phyloP scores from a whole-genome alignment of 2,888 invertebrate genomes.

The Plagodis pulveraria region DNA sequence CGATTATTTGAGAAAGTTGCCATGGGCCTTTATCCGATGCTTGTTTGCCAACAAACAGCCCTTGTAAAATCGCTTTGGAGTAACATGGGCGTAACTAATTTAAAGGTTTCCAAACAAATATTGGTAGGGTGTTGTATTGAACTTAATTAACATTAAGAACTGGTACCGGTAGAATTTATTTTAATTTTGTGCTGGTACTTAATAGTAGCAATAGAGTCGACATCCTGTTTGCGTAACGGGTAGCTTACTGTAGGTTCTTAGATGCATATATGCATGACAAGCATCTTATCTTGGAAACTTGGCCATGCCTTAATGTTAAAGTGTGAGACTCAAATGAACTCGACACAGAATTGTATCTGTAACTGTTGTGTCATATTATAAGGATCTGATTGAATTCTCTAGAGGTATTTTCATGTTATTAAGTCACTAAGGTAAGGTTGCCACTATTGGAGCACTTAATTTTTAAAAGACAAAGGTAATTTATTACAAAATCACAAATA shows the following conservation, averaged over 20 bases:
- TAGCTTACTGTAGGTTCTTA: slow-evolving; percentile 21
- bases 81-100: slow-evolving; percentile 22
- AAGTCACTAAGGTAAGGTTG: too few relatives aligned
- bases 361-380: too few relatives aligned
- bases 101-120: slow-evolving; percentile 27
- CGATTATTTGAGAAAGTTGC: slow-evolving; percentile 40
- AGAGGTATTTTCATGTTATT: too few relatives aligned
- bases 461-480: too few relatives aligned
- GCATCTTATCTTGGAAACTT: slow-evolving; percentile 23
- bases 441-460: too few relatives aligned
- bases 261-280: slow-evolving; percentile 35
- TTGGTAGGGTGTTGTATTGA: slow-evolving; percentile 11
- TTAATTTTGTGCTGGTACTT: slow-evolving; percentile 7
- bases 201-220: slow-evolving; percentile 27
- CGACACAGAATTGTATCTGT: slow-evolving; percentile 9
- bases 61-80: slow-evolving; percentile 20
- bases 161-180: slow-evolving; percentile 2
- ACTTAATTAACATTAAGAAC: slow-evolving; percentile 21
- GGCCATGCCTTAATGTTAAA: slow-evolving; percentile 10
- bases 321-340: slow-evolving; percentile 22
- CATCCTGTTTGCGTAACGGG: slow-evolving; percentile 37
- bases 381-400: too few relatives aligned
- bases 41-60: slow-evolving; percentile 44
- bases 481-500: too few relatives aligned
- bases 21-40: slow-evolving; percentile 40